phyloP scores from a whole-genome alignment of 2,888 invertebrate genomes.

The Drosophila falleni region DNA sequence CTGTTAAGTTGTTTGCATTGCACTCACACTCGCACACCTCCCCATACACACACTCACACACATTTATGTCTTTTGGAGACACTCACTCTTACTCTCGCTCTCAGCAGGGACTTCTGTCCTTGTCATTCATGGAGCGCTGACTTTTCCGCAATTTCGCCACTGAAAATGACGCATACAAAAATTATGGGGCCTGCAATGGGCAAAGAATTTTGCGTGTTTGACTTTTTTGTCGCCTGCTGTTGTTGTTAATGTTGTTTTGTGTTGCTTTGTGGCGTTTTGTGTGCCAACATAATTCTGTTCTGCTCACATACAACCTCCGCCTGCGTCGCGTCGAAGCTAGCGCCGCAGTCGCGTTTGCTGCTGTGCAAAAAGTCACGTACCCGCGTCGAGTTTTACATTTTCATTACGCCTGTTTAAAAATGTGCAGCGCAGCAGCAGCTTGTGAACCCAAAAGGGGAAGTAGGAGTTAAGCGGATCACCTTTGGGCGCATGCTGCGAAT shows the following conservation, averaged over 20 bases:
- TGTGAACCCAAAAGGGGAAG: background rate
- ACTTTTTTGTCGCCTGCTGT: constrained; percentile 35
- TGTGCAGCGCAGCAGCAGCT: constrained; percentile 33
- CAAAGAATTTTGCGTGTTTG: constrained; percentile 43
- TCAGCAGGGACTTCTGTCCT: constrained; percentile 26
- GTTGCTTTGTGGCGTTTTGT: constrained; percentile 25
- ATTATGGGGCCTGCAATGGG: constrained; percentile 51
- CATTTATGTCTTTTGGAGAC: constrained; percentile 8
- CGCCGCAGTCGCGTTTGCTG: constrained; percentile 35
- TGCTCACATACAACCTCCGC: constrained; percentile 42
- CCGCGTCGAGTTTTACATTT: constrained; percentile 58
- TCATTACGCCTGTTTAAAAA: constrained; percentile 64
- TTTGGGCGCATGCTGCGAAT: constrained; percentile 48
- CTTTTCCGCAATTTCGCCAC: constrained; percentile 77
- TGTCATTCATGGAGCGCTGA: constrained; percentile 30
- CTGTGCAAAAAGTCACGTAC: constrained; percentile 75
- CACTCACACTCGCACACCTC: constrained; percentile 40
- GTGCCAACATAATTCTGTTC: constrained; percentile 48
- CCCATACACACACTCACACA: constrained; percentile 1
- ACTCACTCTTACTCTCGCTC: constrained; percentile 7
- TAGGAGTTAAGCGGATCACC: constrained; percentile 7
- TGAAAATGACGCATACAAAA: constrained; percentile 75
- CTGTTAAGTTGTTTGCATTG: constrained; percentile 68
- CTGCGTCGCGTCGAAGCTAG: constrained; percentile 33
- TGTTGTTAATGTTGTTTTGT: constrained; percentile 5